Evolutionary conservation across 2,797 vertebrate species (phyloP).

Genomic region (Lagodon rhomboides): DNA sequence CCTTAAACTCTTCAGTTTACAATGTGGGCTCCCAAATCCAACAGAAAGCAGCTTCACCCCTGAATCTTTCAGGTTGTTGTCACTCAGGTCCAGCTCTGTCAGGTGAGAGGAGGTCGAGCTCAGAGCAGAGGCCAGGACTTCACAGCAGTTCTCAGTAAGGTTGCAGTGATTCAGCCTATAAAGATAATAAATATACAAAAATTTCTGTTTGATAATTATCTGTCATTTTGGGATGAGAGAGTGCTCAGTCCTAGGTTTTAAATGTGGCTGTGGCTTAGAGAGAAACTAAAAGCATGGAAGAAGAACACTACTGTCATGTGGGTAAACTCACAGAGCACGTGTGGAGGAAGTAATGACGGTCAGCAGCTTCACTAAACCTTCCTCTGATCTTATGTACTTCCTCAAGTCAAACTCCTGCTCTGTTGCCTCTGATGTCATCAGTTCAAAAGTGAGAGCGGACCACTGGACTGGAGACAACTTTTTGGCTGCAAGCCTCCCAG

Average conservation of each 20-base stretch:
- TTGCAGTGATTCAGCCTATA: conserved; percentile 55
- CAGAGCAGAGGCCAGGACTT: conserved; percentile 43
- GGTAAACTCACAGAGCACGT: conserved; percentile 52
- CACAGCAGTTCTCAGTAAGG: conserved; percentile 56
- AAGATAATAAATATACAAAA: neutral
- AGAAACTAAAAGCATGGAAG: neutral
- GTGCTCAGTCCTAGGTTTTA: no score
- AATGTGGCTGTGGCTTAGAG: neutral
- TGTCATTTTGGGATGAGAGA: neutral
- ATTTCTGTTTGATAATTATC: neutral
- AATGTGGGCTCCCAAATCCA: conserved; percentile 46
- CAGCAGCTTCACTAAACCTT: conserved; percentile 60
- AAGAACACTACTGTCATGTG: neutral
- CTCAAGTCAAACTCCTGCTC: conserved; percentile 64
- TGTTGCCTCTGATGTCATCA: conserved; percentile 59
- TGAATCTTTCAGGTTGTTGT: conserved; percentile 60
- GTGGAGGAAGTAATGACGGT: conserved; percentile 57
- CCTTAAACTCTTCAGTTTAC: conserved; percentile 61
- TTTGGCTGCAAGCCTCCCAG: conserved; percentile 35
- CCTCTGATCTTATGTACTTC: conserved; percentile 63
- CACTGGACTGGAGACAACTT: conserved; percentile 61
- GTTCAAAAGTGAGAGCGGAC: conserved; percentile 64
- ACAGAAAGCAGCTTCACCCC: conserved; percentile 53
- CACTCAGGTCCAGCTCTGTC: conserved; percentile 59
- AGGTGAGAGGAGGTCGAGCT: conserved; percentile 41